These are phyloP conservation scores for Peromyscus californicus DNA, from an alignment of 2,113 vertebrate genomes.

Conservation along the genomic window DNA sequence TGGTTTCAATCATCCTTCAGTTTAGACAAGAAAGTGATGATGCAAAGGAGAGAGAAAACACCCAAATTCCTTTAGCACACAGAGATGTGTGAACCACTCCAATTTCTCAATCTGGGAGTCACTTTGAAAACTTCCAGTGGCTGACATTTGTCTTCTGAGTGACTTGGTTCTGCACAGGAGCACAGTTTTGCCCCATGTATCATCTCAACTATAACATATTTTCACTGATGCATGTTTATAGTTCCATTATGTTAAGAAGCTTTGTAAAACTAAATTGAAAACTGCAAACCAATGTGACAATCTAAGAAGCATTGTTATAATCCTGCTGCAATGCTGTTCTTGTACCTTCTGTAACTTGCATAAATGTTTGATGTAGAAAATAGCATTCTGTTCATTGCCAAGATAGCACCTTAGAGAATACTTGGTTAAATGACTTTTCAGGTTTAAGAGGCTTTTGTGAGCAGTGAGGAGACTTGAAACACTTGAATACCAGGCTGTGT, in stretches of 20 bases:
- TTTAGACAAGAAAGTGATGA: background rate
- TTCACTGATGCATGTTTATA: background rate
- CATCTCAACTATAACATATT: too few species aligned
- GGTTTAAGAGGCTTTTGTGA: background rate
- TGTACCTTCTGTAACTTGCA: background rate
- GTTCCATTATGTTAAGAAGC: background rate
- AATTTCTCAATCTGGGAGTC: background rate
- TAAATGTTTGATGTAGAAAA: background rate
- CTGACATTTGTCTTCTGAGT: background rate
- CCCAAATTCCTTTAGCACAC: background rate
- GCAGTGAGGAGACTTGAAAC: background rate
- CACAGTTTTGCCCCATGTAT: background rate
- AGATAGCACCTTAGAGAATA: background rate
- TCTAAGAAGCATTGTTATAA: background rate
- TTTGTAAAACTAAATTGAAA: background rate
- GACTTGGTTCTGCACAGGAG: background rate
- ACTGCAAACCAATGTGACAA: background rate
- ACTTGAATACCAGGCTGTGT: background rate
- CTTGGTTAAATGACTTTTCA: background rate
- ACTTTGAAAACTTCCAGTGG: too few species aligned
- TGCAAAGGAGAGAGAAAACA: background rate
- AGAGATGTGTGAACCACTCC: background rate
- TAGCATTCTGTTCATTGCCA: background rate
- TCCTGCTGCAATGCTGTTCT: background rate
- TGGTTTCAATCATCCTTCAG: background rate